Base-by-base conservation (phyloP, 2,797 vertebrate species). In the Gadopsis marmoratus region DNA sequence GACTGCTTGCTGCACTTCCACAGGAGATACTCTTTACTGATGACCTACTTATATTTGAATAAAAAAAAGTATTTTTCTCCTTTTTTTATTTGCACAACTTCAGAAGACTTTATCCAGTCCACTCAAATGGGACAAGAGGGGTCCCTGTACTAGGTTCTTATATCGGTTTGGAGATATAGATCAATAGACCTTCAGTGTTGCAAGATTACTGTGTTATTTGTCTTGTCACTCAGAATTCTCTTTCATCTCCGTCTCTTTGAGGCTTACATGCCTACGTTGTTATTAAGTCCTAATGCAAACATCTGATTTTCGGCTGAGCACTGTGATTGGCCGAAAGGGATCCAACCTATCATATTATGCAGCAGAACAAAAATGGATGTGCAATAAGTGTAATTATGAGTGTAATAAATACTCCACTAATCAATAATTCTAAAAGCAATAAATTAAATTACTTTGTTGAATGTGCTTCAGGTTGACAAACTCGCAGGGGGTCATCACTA, bases 31-130 rank as follows among this genome's bases (percentile, higher is more conserved):
- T 78, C 81, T 81, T 84, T 62, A 56, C 69, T 89, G 90, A 91
- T 82, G 87, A 91, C 87, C 86, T 81, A 89, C 86, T 88, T 86
- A 86, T 61, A 71, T 78, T 69, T 37, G 39, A 82, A 72, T 61
- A 10, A 39, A 26, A 74, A 74, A 47, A 71, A 56, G 21, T 53
- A 39, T 59, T 79, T 74, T 64, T 43, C 11, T 33, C n/a, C 13
- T 23, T 48, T 56, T 78, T 67, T 68, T 56, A 67, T 82, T 58
- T 47, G 71, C 50, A 76, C 17, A 51, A 66, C 72, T 76, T 81
- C 64, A 78, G 35, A 85, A 5, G 61, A 77, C 47, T 81, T 85
- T 29, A 73, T 78, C 55, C 56, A 29, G 53, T 83, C 71, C 61
- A 63, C 5, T 78, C 51, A 68, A 71, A 83, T 21, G 51, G 62